Conservation (phyloP, 2,113 vertebrate species). For the Phoxinus phoxinus region DNA sequence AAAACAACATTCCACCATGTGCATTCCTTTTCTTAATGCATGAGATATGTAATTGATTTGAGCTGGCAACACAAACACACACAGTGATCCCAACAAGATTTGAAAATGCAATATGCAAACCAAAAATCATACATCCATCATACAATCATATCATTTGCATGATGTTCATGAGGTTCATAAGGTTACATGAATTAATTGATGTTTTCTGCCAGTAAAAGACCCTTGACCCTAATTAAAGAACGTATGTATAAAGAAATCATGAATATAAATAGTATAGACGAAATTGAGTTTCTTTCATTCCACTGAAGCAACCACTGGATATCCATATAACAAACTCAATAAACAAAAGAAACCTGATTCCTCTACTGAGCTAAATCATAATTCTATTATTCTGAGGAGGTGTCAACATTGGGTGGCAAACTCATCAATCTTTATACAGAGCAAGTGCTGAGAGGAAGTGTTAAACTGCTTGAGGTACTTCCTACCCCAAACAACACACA, state of each 20-base stretch:
- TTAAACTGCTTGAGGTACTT: constrained; percentile 37
- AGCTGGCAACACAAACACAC: neutral
- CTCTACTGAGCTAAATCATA: neutral
- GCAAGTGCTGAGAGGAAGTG: constrained; percentile 30
- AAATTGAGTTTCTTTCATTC: neutral
- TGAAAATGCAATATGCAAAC: neutral
- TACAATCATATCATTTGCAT: neutral
- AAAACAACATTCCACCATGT: neutral
- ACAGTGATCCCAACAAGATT: neutral
- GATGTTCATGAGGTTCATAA: neutral
- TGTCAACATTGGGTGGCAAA: neutral
- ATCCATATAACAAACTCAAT: neutral
- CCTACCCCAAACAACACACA: constrained; percentile 13
- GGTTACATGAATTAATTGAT: neutral
- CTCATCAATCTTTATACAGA: constrained; percentile 22
- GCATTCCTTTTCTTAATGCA: neutral
- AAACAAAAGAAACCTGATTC: neutral
- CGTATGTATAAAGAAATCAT: neutral
- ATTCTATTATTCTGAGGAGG: no score
- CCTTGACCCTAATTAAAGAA: neutral
- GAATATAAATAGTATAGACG: neutral
- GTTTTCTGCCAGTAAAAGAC: neutral
- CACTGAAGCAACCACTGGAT: neutral
- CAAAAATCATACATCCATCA: neutral
- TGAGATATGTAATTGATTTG: neutral